phyloP scores from a whole-genome alignment of 1,140 invertebrate species.

The Lepidostoma basale region DNA sequence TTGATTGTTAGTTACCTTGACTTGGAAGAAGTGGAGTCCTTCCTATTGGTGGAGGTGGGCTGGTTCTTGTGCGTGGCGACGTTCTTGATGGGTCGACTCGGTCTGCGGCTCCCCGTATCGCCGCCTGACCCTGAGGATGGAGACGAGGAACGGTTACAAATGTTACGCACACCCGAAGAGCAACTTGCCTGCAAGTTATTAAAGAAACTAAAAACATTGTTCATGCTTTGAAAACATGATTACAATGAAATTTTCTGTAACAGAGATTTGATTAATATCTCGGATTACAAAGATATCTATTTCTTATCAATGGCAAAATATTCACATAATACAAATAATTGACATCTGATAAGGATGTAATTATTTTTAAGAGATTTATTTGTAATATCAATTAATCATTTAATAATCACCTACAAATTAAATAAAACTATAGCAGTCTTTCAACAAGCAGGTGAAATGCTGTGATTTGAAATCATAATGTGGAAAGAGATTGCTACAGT shows the following conservation, averaged over 20 bases:
- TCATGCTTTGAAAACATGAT: conserved; percentile 2
- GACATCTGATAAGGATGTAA: too few relatives aligned
- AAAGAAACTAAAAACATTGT: conserved; percentile 8
- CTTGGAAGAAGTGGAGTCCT: conserved; percentile 37
- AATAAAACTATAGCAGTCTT: too few relatives aligned
- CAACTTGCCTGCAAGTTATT: not conserved
- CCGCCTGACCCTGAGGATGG: not conserved
- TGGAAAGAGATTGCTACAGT: too few relatives aligned
- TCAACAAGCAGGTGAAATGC: too few relatives aligned
- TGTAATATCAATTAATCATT: too few relatives aligned
- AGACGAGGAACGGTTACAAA: conserved; percentile 8
- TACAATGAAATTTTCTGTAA: not conserved
- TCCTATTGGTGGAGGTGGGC: conserved; percentile 36
- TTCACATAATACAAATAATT: too few relatives aligned
- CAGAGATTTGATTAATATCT: not conserved
- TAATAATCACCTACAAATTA: too few relatives aligned
- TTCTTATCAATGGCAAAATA: conserved; percentile 12
- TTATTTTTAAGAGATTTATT: too few relatives aligned
- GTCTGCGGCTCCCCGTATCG: conserved; percentile 29
- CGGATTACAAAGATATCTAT: conserved; percentile 10
- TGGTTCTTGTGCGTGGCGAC: conserved; percentile 30
- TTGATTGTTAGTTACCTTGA: too few relatives aligned
- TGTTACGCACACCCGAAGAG: not conserved
- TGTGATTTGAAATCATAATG: too few relatives aligned
- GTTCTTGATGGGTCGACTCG: conserved; percentile 29